phyloP scores from a whole-genome alignment of 2,888 invertebrate genomes.

The Coelogynopora nodosa region DNA sequence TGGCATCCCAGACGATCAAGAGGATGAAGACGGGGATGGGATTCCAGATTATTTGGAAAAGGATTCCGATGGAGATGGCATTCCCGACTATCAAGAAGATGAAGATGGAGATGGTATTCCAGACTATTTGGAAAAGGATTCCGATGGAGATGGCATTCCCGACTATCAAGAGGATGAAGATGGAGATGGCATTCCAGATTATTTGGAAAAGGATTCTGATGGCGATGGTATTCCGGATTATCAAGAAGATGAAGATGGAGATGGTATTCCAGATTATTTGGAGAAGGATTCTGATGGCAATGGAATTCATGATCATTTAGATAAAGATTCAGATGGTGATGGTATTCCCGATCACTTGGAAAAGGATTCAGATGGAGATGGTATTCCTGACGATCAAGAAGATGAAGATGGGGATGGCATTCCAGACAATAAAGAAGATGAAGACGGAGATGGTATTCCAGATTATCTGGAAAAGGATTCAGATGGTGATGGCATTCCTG shows the following conservation, averaged over 20 bases:
- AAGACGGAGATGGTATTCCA: constrained; percentile 54
- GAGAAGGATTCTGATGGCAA: constrained; percentile 51
- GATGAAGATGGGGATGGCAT: constrained; percentile 54
- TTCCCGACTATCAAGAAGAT: constrained; percentile 41
- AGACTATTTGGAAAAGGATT: constrained; percentile 49
- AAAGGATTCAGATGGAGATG: constrained; percentile 48
- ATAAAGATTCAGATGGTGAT: constrained; percentile 53
- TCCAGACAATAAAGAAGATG: constrained; percentile 51
- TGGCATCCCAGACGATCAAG: constrained; percentile 54
- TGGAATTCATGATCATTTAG: constrained; percentile 52
- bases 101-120: constrained; percentile 56
- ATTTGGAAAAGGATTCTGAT: constrained; percentile 49
- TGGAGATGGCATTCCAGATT: constrained; percentile 43
- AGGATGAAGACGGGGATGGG: constrained; percentile 47
- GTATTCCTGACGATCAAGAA: constrained; percentile 50
- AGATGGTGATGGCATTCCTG: constrained; percentile 54
- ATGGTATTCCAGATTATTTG: constrained; percentile 49
- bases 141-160: constrained; percentile 48
- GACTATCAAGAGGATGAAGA: constrained; percentile 49
- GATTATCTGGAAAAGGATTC: constrained; percentile 44
- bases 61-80: constrained; percentile 49
- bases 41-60: constrained; percentile 47
- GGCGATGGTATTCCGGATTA: constrained; percentile 55
- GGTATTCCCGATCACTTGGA: constrained; percentile 54
- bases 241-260: constrained; percentile 50